phyloP scores from a whole-genome alignment of 2,113 vertebrate genomes.

The Hoplias malabaricus region DNA sequence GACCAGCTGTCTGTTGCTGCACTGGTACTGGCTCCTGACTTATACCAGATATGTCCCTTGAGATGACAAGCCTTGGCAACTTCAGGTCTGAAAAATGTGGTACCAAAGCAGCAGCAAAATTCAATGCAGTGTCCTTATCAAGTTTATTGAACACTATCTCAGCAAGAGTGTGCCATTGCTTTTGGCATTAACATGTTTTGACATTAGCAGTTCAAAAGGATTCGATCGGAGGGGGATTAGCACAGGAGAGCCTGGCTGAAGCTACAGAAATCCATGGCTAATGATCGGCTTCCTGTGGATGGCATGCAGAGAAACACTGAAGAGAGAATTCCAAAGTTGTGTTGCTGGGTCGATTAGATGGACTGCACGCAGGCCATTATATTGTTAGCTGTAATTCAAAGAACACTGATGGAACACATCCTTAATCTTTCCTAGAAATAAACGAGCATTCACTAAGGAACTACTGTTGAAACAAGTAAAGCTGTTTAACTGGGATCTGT shows the following conservation, averaged over 20 bases:
- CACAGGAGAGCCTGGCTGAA: conserved; percentile 30
- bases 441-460: not conserved
- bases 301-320: conserved; percentile 10
- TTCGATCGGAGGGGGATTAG: conserved; percentile 34
- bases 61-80: conserved; percentile 42
- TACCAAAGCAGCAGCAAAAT: not conserved
- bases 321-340: conserved; percentile 28
- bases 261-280: conserved; percentile 29
- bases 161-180: conserved; percentile 2
- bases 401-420: conserved; percentile 9
- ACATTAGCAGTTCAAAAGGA: conserved; percentile 40
- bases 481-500: not conserved
- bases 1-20: conserved; percentile 71
- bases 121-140: conserved; percentile 34
- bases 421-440: not conserved
- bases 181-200: conserved; percentile 29
- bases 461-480: not conserved
- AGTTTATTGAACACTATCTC: not conserved
- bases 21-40: conserved; percentile 59
- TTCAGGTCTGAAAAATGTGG: not conserved
- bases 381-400: conserved; percentile 2
- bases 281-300: conserved; percentile 31
- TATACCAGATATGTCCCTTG: conserved; percentile 57
- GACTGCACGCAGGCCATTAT: conserved; percentile 16
- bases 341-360: conserved; percentile 28